Base-by-base conservation (phyloP, 2,113 vertebrate species). In the Rhipidura dahli region DNA sequence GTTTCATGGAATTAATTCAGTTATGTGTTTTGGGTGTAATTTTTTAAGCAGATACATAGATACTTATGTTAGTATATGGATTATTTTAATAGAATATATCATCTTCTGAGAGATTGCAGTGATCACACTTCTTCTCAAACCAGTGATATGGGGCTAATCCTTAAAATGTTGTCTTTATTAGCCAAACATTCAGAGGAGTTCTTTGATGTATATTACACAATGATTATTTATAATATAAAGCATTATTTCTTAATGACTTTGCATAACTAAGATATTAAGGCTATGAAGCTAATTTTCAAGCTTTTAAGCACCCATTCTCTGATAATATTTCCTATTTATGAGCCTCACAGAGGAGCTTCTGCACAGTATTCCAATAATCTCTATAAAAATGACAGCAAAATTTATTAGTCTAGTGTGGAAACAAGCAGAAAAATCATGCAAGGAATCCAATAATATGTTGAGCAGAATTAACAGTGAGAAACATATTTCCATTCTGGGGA, bases 191-290 rank as follows among this genome's bases (percentile, higher is more conserved):
- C 39, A 60, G 30, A 88, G 40, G 18, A 63, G 13, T 68, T 77
- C 71, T 88, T 91, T 95, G 71, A 81, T 86, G 33, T 59, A 73
- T 73, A 60, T 77, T 90, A 40, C 35, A 63, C 19, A 66, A 60
- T 42, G 33, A 53, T 83, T 87, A 70, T 66, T 93, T 42, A 59
- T 83, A 91, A 64, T 83, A 86, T 59, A 64, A 88, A 42, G 9
- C 56, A 71, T 69, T 87, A 68, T 82, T 95, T 79, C 61, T 77
- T 93, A 87, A 84, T 85, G 77, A 85, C 33, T 93, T 61, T 81
- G 20, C 40, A 69, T 72, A 87, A 53, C 49, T 88, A 92, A 79
- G 16, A 54, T 15, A 59, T 39, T 69, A 87, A 66, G 64, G 27
- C 4, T 73, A 28, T 39, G 11, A 86, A 80, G 26, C 24, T 70